Conservation (phyloP, 35 echinoderm and acorn worm species). For the Amphiura filiformis region DNA sequence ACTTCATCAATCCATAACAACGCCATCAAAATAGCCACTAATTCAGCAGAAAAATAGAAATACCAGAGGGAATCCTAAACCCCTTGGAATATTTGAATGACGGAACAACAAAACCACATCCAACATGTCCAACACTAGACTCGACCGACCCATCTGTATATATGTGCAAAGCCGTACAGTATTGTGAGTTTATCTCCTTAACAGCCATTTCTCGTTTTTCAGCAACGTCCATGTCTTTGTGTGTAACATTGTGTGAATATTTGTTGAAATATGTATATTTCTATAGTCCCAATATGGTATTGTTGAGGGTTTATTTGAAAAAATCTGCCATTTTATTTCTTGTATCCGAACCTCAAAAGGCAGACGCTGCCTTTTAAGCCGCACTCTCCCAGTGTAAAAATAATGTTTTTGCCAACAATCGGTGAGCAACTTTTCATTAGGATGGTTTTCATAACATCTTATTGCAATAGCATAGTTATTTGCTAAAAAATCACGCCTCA, state of each 20-base stretch:
- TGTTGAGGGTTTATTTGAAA: not conserved
- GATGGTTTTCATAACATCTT: not conserved
- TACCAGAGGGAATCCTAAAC: not conserved
- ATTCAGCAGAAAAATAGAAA: not conserved
- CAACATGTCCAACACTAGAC: not conserved
- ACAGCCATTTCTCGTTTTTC: not conserved
- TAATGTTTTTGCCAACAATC: too few species aligned
- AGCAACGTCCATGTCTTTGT: not conserved
- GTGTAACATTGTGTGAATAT: not conserved
- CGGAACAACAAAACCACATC: not conserved
- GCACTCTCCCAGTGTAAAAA: too few species aligned
- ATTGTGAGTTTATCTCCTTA: not conserved
- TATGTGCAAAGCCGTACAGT: not conserved
- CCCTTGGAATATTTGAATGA: not conserved
- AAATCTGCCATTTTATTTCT: not conserved
- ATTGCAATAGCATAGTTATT: not conserved
- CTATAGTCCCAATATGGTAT: not conserved
- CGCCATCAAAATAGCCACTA: not conserved
- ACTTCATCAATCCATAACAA: not conserved
- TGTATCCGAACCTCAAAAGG: too few species aligned
- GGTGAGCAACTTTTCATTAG: not conserved
- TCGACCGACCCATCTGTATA: not conserved
- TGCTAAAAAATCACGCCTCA: not conserved
- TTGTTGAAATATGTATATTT: not conserved
- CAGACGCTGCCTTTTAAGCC: too few species aligned